Base-by-base conservation (phyloP, 2,888 invertebrate species). In the Chesias legatella region DNA sequence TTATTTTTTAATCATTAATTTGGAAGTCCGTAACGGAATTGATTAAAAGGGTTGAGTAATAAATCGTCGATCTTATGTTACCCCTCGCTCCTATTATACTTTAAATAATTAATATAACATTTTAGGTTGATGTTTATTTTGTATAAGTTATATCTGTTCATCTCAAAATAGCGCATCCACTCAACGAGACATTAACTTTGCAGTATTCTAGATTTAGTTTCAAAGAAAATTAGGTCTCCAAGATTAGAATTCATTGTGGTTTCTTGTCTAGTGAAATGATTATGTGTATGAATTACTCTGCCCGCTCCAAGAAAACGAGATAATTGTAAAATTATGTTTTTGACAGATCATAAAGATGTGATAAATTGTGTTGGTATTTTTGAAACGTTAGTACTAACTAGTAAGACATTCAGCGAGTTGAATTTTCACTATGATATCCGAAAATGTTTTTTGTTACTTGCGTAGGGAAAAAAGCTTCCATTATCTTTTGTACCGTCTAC, bases 301-400 rank as follows among this genome's bases (percentile, higher is more conserved):
- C 17, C 27, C 6, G 10, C 41, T 48, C 42, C 21, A 31, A 29
- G 43, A 49, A 48, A 2, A 50, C 43, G 46, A 40, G 51, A 52
- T 53, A 17, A 17, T 2, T 17, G 47, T 56, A 54, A 54, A 53
- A 61, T 58, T 57, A 65, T 51, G 48, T 51, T 70, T 63, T 60
- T 61, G 64, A 61, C 67, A 62, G 54, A 53, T 67, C 63, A 58
- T 74, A 65, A 73, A 68, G 58, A 53, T 32, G 36, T 45, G 41
- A 56, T 48, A 37, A 51, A 49, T 47, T 27, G 13, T 40, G 31
- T 29, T 44, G 33, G 33, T 27, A 41, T 27, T 43, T n/a, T 39
- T 22, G 27, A 30, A 7, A 27, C 8, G 7, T 10, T 39, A 31
- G 32, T 22, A 10, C 7, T 30, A 13, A 33, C 24, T 28, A 33